phyloP scores from a whole-genome alignment of 2,797 vertebrate species.

The Huso huso region DNA sequence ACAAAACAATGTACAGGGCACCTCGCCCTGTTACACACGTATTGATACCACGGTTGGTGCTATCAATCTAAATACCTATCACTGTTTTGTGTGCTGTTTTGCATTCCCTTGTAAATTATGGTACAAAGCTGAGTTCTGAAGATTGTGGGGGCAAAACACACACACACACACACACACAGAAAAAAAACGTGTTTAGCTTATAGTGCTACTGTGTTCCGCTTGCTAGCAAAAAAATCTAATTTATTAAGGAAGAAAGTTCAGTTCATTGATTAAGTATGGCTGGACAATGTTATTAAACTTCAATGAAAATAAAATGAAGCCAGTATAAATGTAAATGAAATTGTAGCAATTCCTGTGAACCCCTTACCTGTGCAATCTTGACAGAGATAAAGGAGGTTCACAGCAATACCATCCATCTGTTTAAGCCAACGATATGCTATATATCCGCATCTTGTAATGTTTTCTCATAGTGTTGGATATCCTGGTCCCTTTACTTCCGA shows the following conservation, averaged over 20 bases:
- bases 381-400: neutral
- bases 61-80: conserved; percentile 20
- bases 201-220: no score
- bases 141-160: conserved; percentile 12
- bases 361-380: neutral
- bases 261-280: neutral
- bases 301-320: neutral
- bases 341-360: neutral
- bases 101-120: conserved; percentile 31
- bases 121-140: conserved; percentile 30
- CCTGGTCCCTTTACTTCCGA: neutral
- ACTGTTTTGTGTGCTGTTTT: conserved; percentile 33
- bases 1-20: no score
- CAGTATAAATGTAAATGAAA: conserved; percentile 1
- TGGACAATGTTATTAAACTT: neutral
- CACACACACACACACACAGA: no score
- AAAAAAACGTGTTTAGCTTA: no score
- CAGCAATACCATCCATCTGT: neutral
- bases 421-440: neutral
- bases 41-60: no score
- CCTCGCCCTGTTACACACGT: no score
- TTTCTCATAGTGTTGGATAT: neutral
- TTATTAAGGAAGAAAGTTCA: neutral
- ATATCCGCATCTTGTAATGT: neutral
- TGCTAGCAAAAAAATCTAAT: no score